Percentiles rank a stretch among this genome's conserved stretches.
These are phyloP conservation scores for human DNA, from an alignment of 2,113 vertebrate genomes.

Conservation along the genomic window DNA sequence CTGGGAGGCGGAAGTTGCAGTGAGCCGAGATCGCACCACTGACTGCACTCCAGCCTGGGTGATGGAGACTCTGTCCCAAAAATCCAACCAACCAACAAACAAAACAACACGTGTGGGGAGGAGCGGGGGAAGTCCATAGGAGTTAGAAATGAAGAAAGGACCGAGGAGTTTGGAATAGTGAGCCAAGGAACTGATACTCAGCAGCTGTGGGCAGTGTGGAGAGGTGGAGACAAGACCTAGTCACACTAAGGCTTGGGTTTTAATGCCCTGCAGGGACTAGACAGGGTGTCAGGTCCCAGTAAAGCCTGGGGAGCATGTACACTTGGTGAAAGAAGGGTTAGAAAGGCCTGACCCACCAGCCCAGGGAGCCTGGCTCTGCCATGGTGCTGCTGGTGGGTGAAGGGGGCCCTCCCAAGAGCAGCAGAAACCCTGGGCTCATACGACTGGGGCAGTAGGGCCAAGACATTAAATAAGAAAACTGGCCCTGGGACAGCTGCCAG, in stretches of 20 bases:
- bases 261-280: neutral
- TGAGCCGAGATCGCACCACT: too few species aligned
- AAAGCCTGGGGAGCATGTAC: neutral
- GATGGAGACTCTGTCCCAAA: too few species aligned
- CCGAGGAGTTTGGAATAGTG: neutral
- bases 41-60: too few species aligned
- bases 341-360: neutral
- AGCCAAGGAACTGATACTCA: neutral
- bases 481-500: neutral
- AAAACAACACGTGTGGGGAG: too few species aligned
- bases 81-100: too few species aligned
- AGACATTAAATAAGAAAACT: neutral
- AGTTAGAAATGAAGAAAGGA: neutral
- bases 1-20: too few species aligned
- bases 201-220: neutral
- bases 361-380: neutral
- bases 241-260: neutral
- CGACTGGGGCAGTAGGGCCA: neutral
- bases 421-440: neutral
- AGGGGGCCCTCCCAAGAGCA: neutral
- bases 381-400: neutral
- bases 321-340: neutral
- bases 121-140: neutral
- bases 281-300: neutral
- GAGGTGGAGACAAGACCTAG: neutral